phyloP scores from a whole-genome alignment of 2,888 invertebrate genomes.

The Serripes groenlandicus region DNA sequence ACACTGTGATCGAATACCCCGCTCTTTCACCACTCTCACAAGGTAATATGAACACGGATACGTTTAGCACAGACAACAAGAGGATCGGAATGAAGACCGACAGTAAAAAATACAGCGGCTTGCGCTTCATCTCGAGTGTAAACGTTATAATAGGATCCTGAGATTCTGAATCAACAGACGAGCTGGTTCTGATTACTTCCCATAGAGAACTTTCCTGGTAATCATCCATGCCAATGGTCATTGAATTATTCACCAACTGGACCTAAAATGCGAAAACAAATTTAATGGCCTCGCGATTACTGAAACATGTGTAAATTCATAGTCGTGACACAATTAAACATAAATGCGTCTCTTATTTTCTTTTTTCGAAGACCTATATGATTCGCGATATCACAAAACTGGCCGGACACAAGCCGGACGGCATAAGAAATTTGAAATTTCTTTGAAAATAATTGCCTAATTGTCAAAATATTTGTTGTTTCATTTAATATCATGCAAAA shows the following conservation, averaged over 20 bases:
- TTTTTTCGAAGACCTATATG: not conserved
- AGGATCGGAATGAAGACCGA: conserved; percentile 46
- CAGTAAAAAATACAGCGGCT: conserved; percentile 46
- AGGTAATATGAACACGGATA: conserved; percentile 53
- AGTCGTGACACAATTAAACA: not conserved
- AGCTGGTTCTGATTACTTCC: conserved; percentile 32
- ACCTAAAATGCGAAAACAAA: conserved; percentile 28
- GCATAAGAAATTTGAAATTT: not conserved
- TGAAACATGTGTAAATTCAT: not conserved
- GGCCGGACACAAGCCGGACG: not conserved
- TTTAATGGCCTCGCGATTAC: not conserved
- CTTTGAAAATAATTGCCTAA: too few relatives aligned
- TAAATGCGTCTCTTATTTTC: not conserved
- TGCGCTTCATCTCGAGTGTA: conserved; percentile 42
- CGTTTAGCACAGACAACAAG: conserved; percentile 45
- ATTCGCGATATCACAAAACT: not conserved
- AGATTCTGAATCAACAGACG: not conserved
- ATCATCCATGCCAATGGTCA: conserved; percentile 33
- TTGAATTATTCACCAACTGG: conserved; percentile 27
- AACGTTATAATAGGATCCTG: conserved; percentile 41
- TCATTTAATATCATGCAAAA: too few relatives aligned
- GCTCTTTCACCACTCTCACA: conserved; percentile 57
- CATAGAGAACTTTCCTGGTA: conserved; percentile 48
- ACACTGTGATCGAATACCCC: conserved; percentile 55
- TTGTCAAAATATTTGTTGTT: too few relatives aligned